Conservation (phyloP, 2,113 vertebrate species). For the Vulpes vulpes region DNA sequence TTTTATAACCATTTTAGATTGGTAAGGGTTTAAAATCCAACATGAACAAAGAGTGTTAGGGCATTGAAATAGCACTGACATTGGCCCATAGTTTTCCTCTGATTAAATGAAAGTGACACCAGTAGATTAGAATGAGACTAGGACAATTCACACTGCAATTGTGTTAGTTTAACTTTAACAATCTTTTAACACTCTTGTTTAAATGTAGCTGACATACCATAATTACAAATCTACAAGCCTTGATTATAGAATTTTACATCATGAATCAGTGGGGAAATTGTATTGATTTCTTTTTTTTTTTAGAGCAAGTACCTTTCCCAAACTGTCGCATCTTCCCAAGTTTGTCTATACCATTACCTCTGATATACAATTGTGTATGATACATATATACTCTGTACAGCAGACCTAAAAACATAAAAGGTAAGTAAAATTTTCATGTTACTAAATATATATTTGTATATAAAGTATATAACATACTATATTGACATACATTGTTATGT, state of each 20-base stretch:
- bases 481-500: not conserved
- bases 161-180: constrained; percentile 96
- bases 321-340: constrained; percentile 80
- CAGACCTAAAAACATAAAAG: not conserved
- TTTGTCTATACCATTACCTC: constrained; percentile 75
- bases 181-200: constrained; percentile 95
- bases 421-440: not conserved
- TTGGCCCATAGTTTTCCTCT: constrained; percentile 90
- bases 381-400: not conserved
- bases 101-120: constrained; percentile 97
- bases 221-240: constrained; percentile 94
- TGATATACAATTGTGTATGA: constrained; percentile 31
- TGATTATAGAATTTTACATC: constrained; percentile 94
- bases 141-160: constrained; percentile 98
- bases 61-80: constrained; percentile 91
- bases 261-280: constrained; percentile 89
- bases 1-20: constrained; percentile 84
- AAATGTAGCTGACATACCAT: constrained; percentile 95
- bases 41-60: constrained; percentile 89
- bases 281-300: constrained; percentile 89
- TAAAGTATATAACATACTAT: not conserved
- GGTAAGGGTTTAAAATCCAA: constrained; percentile 86
- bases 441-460: constrained; percentile 25
- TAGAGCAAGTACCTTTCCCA: constrained; percentile 83
- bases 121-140: constrained; percentile 97